A percentile compares a stretch with the other conserved stretches of the same genome.
Conservation (phyloP, 2,888 invertebrate genomes). For the Cryptocephalus primarius region DNA sequence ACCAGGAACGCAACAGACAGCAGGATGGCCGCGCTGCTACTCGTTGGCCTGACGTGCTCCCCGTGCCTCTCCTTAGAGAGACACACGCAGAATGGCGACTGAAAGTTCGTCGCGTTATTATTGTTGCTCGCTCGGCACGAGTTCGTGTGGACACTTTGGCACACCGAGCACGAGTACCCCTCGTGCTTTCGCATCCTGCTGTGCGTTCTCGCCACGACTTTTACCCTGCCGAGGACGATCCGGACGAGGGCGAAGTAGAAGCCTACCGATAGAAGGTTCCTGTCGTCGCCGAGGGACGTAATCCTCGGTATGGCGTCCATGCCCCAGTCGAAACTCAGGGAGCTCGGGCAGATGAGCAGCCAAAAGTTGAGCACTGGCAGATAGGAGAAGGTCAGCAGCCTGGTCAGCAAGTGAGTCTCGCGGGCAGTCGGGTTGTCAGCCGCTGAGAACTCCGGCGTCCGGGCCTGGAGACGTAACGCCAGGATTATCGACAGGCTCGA, state of each 20-base stretch:
- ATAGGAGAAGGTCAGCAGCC: constrained; percentile 83
- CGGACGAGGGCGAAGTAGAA: constrained; percentile 50
- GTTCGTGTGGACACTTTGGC: constrained; percentile 54
- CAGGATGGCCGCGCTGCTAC: constrained; percentile 20
- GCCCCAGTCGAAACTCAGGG: constrained; percentile 96
- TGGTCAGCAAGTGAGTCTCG: constrained; percentile 65
- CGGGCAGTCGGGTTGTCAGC: constrained; percentile 96
- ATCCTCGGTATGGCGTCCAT: constrained; percentile 93
- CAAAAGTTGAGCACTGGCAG: constrained; percentile 85
- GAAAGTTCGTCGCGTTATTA: constrained; percentile 51
- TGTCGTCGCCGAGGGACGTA: constrained; percentile 61
- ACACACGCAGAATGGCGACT: constrained; percentile 38
- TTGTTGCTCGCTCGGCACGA: constrained; percentile 62
- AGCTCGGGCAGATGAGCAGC: constrained; percentile 75
- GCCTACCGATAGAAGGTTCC: constrained; percentile 64
- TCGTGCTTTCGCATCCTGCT: neutral
- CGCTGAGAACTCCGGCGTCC: constrained; percentile 74
- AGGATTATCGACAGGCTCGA: constrained; percentile 58
- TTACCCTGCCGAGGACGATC: constrained; percentile 2
- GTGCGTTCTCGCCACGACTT: constrained; percentile 3
- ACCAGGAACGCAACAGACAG: constrained; percentile 66
- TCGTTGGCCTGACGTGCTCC: constrained; percentile 4
- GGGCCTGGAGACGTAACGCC: constrained; percentile 67
- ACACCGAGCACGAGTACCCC: constrained; percentile 49
- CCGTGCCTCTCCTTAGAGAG: constrained; percentile 2